These are phyloP conservation scores for Dryomyza anilis DNA, from an alignment of 2,888 invertebrate species.

Conservation along the genomic window DNA sequence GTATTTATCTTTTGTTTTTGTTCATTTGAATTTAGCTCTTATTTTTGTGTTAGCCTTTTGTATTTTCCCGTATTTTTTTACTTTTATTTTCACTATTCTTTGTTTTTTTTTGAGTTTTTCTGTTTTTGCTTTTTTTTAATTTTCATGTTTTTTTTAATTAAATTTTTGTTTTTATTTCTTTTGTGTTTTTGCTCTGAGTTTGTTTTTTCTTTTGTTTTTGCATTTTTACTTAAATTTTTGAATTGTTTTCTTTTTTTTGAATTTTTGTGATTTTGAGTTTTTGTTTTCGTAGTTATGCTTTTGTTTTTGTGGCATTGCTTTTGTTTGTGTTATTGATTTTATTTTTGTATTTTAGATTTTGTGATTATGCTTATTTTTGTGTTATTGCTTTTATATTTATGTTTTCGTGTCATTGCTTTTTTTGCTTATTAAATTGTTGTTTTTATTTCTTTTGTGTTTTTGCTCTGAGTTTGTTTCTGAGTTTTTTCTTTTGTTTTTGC, in stretches of 20 bases:
- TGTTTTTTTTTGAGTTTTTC: not conserved
- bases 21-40: not conserved
- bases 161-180: not conserved
- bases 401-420: not conserved
- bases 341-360: not conserved
- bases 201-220: not conserved
- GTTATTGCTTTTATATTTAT: not conserved
- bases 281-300: not conserved
- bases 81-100: not conserved
- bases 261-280: not conserved
- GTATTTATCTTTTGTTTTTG: not conserved
- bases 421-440: not conserved
- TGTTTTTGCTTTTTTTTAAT: not conserved
- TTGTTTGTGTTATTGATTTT: not conserved
- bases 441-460: not conserved
- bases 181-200: not conserved
- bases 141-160: not conserved
- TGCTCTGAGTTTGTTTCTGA: not conserved
- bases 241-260: not conserved
- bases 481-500: not conserved
- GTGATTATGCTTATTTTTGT: not conserved
- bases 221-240: not conserved
- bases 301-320: not conserved
- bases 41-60: not conserved
- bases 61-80: not conserved